Conservation (phyloP, 2,113 vertebrate genomes). For the mouse (Mus musculus) region DNA sequence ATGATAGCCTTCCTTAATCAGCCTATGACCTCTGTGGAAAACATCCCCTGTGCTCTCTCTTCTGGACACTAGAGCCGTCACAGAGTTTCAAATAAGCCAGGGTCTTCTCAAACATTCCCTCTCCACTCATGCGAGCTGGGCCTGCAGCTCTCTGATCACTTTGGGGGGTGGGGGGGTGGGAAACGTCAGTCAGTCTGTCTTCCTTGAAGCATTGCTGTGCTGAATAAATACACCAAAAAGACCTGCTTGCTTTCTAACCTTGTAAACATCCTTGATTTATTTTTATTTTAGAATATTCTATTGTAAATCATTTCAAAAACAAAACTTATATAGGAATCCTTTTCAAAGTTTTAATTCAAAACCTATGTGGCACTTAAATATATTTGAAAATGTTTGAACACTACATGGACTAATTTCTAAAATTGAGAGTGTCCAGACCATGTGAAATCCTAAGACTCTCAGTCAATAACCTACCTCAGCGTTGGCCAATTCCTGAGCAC, state of each 20-base stretch:
- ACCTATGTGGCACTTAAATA: neutral
- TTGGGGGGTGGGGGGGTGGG: too few species aligned
- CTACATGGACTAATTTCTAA: neutral
- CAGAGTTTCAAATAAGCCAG: neutral
- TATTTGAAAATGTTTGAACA: neutral
- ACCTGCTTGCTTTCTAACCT: neutral
- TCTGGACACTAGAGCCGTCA: neutral
- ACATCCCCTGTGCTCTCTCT: neutral
- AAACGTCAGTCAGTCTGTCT: neutral
- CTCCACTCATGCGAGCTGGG: neutral
- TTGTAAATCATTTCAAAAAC: slow-evolving; percentile 28
- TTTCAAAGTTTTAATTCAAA: slow-evolving; percentile 33
- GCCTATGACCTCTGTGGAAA: slow-evolving; percentile 56
- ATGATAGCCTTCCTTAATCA: slow-evolving; percentile 52
- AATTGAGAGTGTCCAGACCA: neutral
- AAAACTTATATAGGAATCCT: neutral
- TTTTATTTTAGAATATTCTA: neutral
- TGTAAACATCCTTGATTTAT: neutral
- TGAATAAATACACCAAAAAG: neutral
- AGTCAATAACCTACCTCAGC: neutral
- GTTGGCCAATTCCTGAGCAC: neutral
- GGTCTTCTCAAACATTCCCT: neutral
- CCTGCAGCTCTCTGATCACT: too few species aligned
- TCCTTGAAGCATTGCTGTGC: neutral
- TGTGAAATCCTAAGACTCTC: neutral